Evolutionary conservation across 2,113 vertebrate species (phyloP).

Genomic region (Urocynchramus pylzowi): DNA sequence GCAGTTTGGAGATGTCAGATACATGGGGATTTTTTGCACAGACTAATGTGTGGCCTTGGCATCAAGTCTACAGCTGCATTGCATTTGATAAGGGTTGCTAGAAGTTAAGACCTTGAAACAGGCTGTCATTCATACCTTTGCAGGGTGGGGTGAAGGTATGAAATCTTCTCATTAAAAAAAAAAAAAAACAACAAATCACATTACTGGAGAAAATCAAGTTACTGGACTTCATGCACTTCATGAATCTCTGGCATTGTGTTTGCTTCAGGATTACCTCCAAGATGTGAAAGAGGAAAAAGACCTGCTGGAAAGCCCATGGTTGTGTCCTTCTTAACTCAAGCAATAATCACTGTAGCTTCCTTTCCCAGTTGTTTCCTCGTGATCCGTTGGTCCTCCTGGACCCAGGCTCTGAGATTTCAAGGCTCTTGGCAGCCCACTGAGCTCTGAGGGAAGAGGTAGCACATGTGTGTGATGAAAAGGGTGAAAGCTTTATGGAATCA

Average conservation of each 20-base stretch:
- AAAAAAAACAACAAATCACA: neutral
- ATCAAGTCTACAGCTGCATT: neutral
- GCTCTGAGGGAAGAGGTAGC: neutral
- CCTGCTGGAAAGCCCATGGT: neutral
- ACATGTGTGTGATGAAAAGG: neutral
- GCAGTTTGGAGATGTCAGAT: neutral
- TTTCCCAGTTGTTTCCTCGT: neutral
- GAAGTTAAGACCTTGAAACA: neutral
- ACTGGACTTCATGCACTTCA: neutral
- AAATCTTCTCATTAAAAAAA: neutral
- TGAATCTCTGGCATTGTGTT: neutral
- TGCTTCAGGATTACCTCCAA: neutral
- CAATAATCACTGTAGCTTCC: neutral
- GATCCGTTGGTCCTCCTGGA: neutral
- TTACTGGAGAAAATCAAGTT: neutral
- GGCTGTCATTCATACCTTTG: neutral
- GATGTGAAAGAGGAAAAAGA: neutral
- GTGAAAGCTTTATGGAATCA: neutral
- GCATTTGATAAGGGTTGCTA: neutral
- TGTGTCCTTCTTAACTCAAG: neutral
- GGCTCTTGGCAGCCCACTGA: neutral
- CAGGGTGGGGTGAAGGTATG: neutral
- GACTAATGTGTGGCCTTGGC: neutral
- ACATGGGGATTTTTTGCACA: neutral
- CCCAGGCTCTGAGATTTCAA: neutral